Evolutionary conservation across 2,113 vertebrate genomes (phyloP), one percentile per base, ranked within the genome.

Genomic region (Rhabdornis inornatus): DNA sequence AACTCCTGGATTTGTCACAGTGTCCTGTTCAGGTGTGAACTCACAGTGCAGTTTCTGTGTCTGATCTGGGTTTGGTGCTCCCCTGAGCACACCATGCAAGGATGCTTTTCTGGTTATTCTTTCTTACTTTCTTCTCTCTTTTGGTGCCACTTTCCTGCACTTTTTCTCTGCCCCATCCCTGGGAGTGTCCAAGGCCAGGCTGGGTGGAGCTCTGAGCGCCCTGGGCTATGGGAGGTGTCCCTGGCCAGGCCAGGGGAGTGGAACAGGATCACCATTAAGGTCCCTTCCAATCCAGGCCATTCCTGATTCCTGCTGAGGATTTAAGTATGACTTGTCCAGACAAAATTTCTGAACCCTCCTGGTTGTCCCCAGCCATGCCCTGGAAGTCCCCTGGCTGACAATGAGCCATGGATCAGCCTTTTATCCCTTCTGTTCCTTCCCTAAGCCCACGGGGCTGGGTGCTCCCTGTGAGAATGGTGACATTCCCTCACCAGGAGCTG

Each of bases 401-500:
- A 25, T 57, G 81, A 64, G 81, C 39, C 84, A 28, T 10, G 61
- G 65, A 76, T 91, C 74, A 85, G 78, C 65, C n/a, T 65, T 85
- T 72, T 64, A 53, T 33, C 53, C 69, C 68, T 55, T 37, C 64
- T 66, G 49, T 83, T 84, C 27, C 79, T 57, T 35, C 78, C 52
- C 55, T 5, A 7, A 71, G 77, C 20, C 44, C 50, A 2, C 11
- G 1, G 71, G 90, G 76, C 68, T 31, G 56, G 83, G 75, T 82
- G 60, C 22, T 59, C 6, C 2, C 60, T 76, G 52, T 23, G 87
- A 61, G 76, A 87, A 75, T 30, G 57, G 72, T 60, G 84, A 76
- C 87, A 75, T 79, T 37, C 17, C 22, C 79, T 69, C 87, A 21
- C 40, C 89, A 95, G 93, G 94, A 85, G 35, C 5, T 80, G 84